Percentiles rank a stretch among this genome's conserved stretches.
These are phyloP conservation scores for Harpegnathos saltator DNA, from an alignment of 1,140 invertebrate species.

Conservation along the genomic window DNA sequence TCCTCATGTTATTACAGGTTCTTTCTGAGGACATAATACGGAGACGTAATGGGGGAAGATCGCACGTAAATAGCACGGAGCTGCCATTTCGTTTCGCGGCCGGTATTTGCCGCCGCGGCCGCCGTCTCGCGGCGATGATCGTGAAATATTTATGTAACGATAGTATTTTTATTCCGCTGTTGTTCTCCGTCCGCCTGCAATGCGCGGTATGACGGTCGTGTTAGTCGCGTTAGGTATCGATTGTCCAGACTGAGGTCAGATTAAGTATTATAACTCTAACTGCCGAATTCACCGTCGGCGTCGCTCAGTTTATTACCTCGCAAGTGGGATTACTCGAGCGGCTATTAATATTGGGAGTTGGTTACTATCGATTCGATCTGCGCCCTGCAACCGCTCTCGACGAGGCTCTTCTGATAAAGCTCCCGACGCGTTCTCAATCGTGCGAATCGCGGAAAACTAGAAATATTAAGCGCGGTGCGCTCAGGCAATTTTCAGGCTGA, in stretches of 20 bases:
- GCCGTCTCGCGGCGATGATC: neutral
- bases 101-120: no score
- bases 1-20: neutral
- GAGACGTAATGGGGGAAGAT: neutral
- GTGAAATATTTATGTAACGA: neutral
- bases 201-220: neutral
- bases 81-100: neutral
- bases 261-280: neutral
- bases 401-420: slow-evolving; percentile 14
- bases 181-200: neutral
- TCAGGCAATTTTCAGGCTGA: slow-evolving; percentile 49
- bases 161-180: neutral
- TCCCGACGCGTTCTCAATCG: neutral
- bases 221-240: slow-evolving; percentile 15
- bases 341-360: slow-evolving; percentile 40
- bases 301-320: slow-evolving; percentile 7
- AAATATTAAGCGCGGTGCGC: slow-evolving; percentile 11
- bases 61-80: neutral
- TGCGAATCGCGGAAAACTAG: slow-evolving; percentile 14
- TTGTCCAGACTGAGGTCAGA: neutral
- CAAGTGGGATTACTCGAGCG: neutral
- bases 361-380: slow-evolving; percentile 13
- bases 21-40: neutral
- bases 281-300: neutral
- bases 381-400: slow-evolving; percentile 1